These are phyloP conservation scores for Galleria mellonella DNA, from an alignment of 1,140 invertebrate genomes.

Conservation along the genomic window DNA sequence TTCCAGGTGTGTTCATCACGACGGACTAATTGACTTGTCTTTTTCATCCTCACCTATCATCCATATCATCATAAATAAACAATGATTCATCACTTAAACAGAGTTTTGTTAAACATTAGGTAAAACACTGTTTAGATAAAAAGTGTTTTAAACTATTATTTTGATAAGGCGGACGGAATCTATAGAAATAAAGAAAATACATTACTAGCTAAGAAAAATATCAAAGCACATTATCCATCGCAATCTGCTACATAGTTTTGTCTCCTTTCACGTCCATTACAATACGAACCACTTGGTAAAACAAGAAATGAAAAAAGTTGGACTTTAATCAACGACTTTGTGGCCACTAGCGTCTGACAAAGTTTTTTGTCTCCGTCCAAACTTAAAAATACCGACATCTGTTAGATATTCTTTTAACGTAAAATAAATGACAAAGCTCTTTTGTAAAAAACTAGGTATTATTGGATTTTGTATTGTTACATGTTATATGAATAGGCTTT, in stretches of 20 bases:
- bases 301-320: constrained; percentile 19
- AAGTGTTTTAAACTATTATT: too few species aligned
- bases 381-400: constrained; percentile 1
- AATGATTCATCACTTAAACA: too few species aligned
- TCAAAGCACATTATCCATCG: background rate
- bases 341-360: constrained; percentile 7
- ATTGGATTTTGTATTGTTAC: background rate
- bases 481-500: too few species aligned
- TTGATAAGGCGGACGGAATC: too few species aligned
- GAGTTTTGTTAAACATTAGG: too few species aligned
- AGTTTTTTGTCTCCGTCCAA: background rate
- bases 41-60: too few species aligned
- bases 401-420: background rate
- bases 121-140: too few species aligned
- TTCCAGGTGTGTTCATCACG: too few species aligned
- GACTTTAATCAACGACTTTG: constrained; percentile 12
- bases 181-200: too few species aligned
- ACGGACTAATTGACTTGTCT: too few species aligned
- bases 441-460: background rate
- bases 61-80: too few species aligned
- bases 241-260: constrained; percentile 4
- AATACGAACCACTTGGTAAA: constrained; percentile 4
- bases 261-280: constrained; percentile 1
- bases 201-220: too few species aligned
- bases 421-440: background rate